phyloP scores from a whole-genome alignment of 2,113 vertebrate genomes.

The Pelecanoides urinatrix region DNA sequence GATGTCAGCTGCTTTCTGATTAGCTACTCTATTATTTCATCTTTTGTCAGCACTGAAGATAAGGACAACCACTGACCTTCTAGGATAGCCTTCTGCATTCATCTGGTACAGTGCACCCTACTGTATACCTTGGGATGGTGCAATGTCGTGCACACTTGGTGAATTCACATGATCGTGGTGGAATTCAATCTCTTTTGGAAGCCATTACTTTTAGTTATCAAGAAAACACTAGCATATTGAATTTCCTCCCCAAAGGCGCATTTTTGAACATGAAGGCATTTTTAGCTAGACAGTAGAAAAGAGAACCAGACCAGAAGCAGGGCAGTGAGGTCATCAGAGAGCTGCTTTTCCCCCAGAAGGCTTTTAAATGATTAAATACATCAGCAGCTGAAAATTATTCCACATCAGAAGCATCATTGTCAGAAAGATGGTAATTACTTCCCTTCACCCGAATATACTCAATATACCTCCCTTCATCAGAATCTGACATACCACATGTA shows the following conservation, averaged over 20 bases:
- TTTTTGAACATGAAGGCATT: constrained; percentile 65
- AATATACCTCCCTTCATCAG: constrained; percentile 93
- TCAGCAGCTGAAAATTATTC: constrained; percentile 79
- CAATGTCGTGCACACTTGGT: neutral
- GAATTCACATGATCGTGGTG: neutral
- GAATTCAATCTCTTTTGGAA: constrained; percentile 14
- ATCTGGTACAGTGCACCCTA: constrained; percentile 6
- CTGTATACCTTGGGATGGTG: neutral
- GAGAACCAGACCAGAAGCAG: constrained; percentile 77
- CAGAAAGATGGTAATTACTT: constrained; percentile 98
- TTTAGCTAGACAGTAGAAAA: constrained; percentile 64
- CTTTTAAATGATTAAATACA: constrained; percentile 69
- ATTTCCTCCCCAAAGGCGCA: constrained; percentile 45
- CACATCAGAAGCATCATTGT: constrained; percentile 97
- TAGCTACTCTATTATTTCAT: constrained; percentile 1
- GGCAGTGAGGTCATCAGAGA: constrained; percentile 71
- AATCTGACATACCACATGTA: constrained; percentile 89
- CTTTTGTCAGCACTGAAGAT: neutral
- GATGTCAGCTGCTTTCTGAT: constrained; percentile 19
- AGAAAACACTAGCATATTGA: constrained; percentile 42
- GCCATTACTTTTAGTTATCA: constrained; percentile 45
- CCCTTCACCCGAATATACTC: constrained; percentile 99
- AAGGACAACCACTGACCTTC: neutral
- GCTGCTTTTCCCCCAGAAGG: constrained; percentile 68
- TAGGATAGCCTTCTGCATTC: constrained; percentile 7